These are phyloP conservation scores for Lordiphosa stackelbergi DNA, from an alignment of 1,140 invertebrate genomes.

Conservation along the genomic window DNA sequence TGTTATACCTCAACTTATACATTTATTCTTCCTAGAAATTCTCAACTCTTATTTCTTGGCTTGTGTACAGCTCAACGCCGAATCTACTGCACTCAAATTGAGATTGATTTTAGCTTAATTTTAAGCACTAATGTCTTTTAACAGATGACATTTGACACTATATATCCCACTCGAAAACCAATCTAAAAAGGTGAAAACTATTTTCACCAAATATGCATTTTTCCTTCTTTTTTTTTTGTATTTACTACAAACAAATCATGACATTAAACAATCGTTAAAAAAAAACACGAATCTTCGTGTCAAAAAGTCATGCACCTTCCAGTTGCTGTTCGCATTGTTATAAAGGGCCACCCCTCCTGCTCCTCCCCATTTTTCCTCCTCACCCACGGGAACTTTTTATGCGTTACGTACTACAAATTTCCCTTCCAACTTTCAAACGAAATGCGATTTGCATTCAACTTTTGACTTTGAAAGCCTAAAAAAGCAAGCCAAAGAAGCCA, in stretches of 20 bases:
- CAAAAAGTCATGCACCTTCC: constrained; percentile 50
- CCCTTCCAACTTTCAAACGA: constrained; percentile 47
- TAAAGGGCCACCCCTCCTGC: constrained; percentile 17
- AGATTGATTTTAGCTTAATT: too few species aligned
- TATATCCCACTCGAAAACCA: neutral
- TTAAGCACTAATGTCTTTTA: too few species aligned
- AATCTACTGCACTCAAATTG: too few species aligned
- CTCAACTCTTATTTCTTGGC: too few species aligned
- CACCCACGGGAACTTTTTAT: constrained; percentile 30
- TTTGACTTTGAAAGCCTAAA: constrained; percentile 37
- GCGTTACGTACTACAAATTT: constrained; percentile 36
- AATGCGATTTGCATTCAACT: constrained; percentile 58
- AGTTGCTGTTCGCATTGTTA: constrained; percentile 43
- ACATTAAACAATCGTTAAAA: constrained; percentile 31
- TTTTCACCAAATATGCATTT: constrained; percentile 33
- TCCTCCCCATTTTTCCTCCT: too few species aligned
- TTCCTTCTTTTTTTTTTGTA: constrained; percentile 1
- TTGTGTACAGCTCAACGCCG: too few species aligned
- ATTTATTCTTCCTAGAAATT: too few species aligned
- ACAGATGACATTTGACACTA: too few species aligned
- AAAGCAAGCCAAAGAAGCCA: constrained; percentile 6
- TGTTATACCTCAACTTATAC: too few species aligned
- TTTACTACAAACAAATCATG: constrained; percentile 32
- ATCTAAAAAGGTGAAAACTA: constrained; percentile 34
- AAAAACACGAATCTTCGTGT: constrained; percentile 53